Evolutionary conservation across 2,113 vertebrate species (phyloP).

Genomic region (Chaenogobius annularis): DNA sequence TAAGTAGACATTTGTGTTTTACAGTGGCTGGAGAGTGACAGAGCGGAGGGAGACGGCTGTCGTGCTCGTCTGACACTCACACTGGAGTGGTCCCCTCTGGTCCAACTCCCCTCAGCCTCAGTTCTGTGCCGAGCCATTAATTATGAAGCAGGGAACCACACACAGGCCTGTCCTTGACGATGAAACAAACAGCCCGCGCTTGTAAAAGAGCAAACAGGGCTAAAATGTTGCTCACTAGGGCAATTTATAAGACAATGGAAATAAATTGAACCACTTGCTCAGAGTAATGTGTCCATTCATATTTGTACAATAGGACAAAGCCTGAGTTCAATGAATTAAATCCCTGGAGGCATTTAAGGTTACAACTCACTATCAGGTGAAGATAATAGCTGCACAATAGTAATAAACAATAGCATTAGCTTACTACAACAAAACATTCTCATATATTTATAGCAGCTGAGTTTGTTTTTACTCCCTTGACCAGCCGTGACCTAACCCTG

Average conservation of each 20-base stretch:
- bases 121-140: slow-evolving; percentile 36
- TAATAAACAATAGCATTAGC: background rate
- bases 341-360: background rate
- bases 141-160: slow-evolving; percentile 41
- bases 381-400: background rate
- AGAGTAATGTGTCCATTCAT: slow-evolving; percentile 10
- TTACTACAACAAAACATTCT: background rate
- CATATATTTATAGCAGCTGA: background rate
- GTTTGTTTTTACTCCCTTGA: background rate
- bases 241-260: slow-evolving; percentile 35
- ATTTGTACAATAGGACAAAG: background rate
- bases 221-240: slow-evolving; percentile 42
- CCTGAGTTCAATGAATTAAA: background rate
- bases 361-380: background rate
- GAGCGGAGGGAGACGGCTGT: background rate
- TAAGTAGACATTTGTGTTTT: no score
- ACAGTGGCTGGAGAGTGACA: background rate
- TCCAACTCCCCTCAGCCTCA: slow-evolving; percentile 30
- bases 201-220: slow-evolving; percentile 25
- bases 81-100: slow-evolving; percentile 9
- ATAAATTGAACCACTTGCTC: slow-evolving; percentile 25
- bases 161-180: slow-evolving; percentile 29
- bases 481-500: no score
- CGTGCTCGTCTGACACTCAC: slow-evolving; percentile 20
- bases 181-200: slow-evolving; percentile 42